Evolutionary conservation across 2,797 vertebrate species (phyloP), one percentile per base, ranked within the genome.

Genomic region (Dryobates pubescens): DNA sequence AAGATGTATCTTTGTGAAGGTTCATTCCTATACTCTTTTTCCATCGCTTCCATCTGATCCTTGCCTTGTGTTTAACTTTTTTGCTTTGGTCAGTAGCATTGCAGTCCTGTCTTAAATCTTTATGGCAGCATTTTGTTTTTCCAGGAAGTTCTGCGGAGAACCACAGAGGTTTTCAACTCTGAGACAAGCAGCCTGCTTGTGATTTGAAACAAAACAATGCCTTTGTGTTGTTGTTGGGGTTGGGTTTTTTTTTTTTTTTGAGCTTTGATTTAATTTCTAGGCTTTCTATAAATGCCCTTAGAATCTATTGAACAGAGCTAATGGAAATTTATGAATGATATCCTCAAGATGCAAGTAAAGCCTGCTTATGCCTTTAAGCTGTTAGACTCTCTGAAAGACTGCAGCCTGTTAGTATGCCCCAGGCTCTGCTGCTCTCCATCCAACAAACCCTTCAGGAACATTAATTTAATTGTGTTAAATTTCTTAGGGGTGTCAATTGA

Each of bases 321-420:
- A 92, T 80, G 83, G 74, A 24, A n/a, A 58, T 86, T 82, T 85
- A 86, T 89, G 41, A 76, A 34, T 77, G 68, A 90, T 71, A 79
- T 82, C 56, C 93, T 96, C 81, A 90, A 91, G 78, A 87, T 90
- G 62, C 74, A 95, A 75, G 81, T 78, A 61, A 90, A 89, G 83
- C 41, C 73, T 92, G 23, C 73, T 83, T 61, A 47, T 61, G 57
- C 56, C 73, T 95, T 90, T 51, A 68, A 91, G 63, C 53, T 64
- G 59, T 85, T 64, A 17, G 59, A 19, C 9, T 69, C 57, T 80
- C 41, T 82, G 59, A 76, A 68, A 79, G 59, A 7, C 68, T 89
- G 73, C 57, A 82, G 56, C 36, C 71, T 26, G 30, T 79, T 62
- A 75, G 29, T 65, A 29, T 38, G 86, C 59, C 88, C 79, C 79